phyloP scores from a whole-genome alignment of 1,140 invertebrate genomes.

The Nasonia longicornis region DNA sequence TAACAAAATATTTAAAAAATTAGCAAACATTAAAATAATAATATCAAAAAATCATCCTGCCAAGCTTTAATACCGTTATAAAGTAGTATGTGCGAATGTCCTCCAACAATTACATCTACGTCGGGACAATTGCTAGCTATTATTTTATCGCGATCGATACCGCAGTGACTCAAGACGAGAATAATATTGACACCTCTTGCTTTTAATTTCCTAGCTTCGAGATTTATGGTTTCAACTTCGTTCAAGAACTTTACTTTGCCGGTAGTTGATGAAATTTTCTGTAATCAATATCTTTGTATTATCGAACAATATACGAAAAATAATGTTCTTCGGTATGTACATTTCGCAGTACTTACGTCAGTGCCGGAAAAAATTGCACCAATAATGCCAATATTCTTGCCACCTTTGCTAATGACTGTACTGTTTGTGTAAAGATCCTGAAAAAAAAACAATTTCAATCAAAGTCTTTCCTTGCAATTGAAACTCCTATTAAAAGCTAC shows the following conservation, averaged over 20 bases:
- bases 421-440: constrained; percentile 73
- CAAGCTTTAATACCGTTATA: constrained; percentile 67
- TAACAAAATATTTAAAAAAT: no score
- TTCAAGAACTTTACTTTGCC: constrained; percentile 76
- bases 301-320: background rate
- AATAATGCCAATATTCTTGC: constrained; percentile 82
- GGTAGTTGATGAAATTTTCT: constrained; percentile 72
- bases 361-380: constrained; percentile 82
- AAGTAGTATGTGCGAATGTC: constrained; percentile 87
- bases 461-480: no score
- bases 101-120: constrained; percentile 87
- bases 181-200: constrained; percentile 78
- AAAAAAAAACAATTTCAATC: background rate
- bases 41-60: no score
- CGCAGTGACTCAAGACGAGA: constrained; percentile 84
- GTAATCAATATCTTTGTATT: background rate
- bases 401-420: constrained; percentile 71
- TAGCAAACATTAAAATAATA: no score
- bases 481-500: no score
- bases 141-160: constrained; percentile 76
- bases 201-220: constrained; percentile 75
- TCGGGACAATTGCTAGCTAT: constrained; percentile 76
- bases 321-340: constrained; percentile 39
- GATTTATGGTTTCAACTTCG: constrained; percentile 75
- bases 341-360: constrained; percentile 68